Conservation (phyloP, 1,140 invertebrate species). For the Pissodes strobi region DNA sequence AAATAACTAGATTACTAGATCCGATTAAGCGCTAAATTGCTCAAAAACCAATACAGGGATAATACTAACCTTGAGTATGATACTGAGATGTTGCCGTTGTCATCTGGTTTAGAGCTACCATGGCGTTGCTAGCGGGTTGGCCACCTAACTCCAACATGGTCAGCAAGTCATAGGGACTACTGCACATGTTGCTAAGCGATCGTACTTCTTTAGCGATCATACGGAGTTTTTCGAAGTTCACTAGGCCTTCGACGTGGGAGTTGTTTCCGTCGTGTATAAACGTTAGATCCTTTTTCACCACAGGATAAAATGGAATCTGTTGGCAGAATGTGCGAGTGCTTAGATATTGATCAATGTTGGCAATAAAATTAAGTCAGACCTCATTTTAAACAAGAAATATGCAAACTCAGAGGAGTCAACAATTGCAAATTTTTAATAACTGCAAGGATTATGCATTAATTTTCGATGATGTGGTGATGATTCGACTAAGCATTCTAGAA, state of each 20-base stretch:
- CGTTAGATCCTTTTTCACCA: constrained; percentile 96
- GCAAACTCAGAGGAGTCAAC: too few species aligned
- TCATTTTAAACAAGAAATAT: too few species aligned
- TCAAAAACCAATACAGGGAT: too few species aligned
- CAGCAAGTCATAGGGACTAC: constrained; percentile 86
- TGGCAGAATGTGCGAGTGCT: constrained; percentile 42
- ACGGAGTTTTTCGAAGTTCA: constrained; percentile 98
- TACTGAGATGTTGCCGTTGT: constrained; percentile 65
- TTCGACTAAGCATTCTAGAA: too few species aligned
- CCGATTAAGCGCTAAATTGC: too few species aligned
- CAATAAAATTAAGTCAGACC: too few species aligned
- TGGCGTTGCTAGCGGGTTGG: constrained; percentile 83
- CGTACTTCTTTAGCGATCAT: constrained; percentile 99
- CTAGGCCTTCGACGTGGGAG: constrained; percentile 86
- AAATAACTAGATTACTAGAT: too few species aligned
- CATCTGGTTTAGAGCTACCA: constrained; percentile 87
- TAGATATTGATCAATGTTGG: neutral
- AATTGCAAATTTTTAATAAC: too few species aligned
- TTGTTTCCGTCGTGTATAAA: constrained; percentile 98
- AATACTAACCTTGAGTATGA: constrained; percentile 49
- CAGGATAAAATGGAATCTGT: constrained; percentile 94
- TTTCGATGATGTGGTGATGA: too few species aligned
- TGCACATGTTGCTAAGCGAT: constrained; percentile 93
- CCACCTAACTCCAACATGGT: constrained; percentile 84
- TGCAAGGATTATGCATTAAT: too few species aligned